Evolutionary conservation across 1,140 invertebrate genomes (phyloP), one percentile per base, ranked within the genome.

Genomic region (Ectropis grisescens): DNA sequence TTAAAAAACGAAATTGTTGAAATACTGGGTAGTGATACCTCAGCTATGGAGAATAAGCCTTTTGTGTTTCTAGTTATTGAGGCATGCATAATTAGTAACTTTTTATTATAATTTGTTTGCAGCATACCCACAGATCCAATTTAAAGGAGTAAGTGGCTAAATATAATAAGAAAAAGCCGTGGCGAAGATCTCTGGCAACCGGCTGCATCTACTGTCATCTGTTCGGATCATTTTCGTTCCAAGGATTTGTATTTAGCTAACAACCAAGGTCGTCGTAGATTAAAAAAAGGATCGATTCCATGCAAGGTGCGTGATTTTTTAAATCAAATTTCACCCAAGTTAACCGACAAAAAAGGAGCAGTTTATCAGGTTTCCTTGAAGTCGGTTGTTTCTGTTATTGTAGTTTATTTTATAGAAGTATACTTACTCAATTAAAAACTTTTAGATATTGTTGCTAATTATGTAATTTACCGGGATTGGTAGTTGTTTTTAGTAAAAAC

Each of bases 251-350:
- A 25, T 33, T 11, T 9, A 24, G 24, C 14, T 6, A 12, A 27
- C 13, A 27, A 34, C 2, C 13, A 15, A 14, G 13, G 13, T 11
- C 33, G 33, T 12, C 24, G 23, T 15, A 34, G 33, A 34, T 12
- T 34, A n/a, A 34, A 14, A 34, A 34, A 34, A n/a, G 24, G 10
- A 34, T 12, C 33, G 22, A 24, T 34, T n/a, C 33, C 33, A 15
- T 26, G 24, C 9, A 34, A 34, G 24, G 33, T 1, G 13, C 16
- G 3, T 8, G 3, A 19, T 19, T 15, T 15, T 25, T 34, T 13
- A 2, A 15, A 14, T 12, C 10, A 15, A 15, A 11, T 26, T 15
- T 10, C 15, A 27, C 8, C 16, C 8, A 26, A 26, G 5, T 15
- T 8, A 31, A n/a, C n/a, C n/a, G n/a, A n/a, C n/a, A n/a, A n/a